A percentile compares a stretch with the other conserved stretches of the same genome.
Evolutionary conservation across 92 coral and sea anemone species (phyloP).

Genomic region (Muricea muricata): DNA sequence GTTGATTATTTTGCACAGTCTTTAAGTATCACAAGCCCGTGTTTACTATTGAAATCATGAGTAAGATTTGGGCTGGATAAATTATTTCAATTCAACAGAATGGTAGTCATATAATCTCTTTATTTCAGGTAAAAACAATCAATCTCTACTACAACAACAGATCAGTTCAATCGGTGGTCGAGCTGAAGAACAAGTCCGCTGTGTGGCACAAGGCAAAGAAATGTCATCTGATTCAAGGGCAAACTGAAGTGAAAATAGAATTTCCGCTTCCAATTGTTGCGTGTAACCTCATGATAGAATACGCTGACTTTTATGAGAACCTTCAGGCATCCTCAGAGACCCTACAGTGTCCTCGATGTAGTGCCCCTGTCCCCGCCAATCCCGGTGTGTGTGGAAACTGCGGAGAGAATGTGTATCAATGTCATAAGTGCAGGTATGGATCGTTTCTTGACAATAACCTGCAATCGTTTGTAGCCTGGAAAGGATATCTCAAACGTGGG

Average conservation of each 20-base stretch:
- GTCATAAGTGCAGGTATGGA: conserved; percentile 95
- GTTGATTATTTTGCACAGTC: too few relatives aligned
- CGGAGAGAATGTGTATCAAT: conserved; percentile 99
- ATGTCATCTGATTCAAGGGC: conserved; percentile 97
- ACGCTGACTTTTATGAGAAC: conserved; percentile 97
- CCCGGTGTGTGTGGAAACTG: conserved; percentile 99
- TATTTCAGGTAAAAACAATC: conserved; percentile 86
- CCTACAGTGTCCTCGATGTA: conserved; percentile 97
- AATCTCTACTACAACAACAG: conserved; percentile 97
- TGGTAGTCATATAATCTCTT: neutral
- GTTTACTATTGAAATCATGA: too few relatives aligned
- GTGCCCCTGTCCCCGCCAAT: conserved; percentile 95
- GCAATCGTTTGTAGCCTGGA: neutral
- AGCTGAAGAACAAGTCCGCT: conserved; percentile 94
- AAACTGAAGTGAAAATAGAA: conserved; percentile 96
- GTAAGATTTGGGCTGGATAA: too few relatives aligned
- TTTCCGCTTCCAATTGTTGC: conserved; percentile 98
- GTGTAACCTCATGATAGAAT: conserved; percentile 98
- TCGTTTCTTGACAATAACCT: neutral
- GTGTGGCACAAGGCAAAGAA: conserved; percentile 98
- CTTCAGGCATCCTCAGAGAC: conserved; percentile 99
- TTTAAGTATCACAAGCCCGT: too few relatives aligned
- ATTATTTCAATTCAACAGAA: too few relatives aligned
- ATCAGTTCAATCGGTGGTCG: conserved; percentile 96
- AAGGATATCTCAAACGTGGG: neutral